Conservation (phyloP, 37 sponge, comb jelly and placozoan genomes). For the Diacarnus erythraeanus region DNA sequence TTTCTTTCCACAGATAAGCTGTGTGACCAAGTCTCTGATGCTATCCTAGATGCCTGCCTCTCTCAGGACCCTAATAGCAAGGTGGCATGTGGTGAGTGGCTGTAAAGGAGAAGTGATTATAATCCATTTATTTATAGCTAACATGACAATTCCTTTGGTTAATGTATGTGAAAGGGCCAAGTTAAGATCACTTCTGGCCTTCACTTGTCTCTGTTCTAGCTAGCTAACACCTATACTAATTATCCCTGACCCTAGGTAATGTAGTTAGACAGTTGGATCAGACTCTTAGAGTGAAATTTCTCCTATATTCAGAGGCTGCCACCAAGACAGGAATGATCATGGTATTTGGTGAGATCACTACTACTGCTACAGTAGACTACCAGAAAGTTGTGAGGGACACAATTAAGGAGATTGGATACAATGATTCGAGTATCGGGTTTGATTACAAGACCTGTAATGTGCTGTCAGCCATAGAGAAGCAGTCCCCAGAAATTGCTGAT, state of each 20-base stretch:
- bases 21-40: neutral
- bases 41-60: neutral
- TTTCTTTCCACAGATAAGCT: neutral
- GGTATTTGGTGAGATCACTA: neutral
- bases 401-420: neutral
- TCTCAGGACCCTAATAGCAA: neutral
- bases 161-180: too few relatives aligned
- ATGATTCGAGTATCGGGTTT: neutral
- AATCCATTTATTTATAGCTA: too few relatives aligned
- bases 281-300: too few relatives aligned
- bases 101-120: too few relatives aligned
- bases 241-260: too few relatives aligned
- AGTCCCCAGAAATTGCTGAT: constrained; percentile 90
- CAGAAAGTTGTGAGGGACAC: neutral
- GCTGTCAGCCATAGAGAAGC: constrained; percentile 34
- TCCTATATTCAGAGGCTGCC: neutral
- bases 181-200: too few relatives aligned
- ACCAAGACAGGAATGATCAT: neutral
- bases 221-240: too few relatives aligned
- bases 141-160: too few relatives aligned
- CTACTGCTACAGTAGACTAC: neutral
- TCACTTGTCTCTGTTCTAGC: too few relatives aligned
- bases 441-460: neutral
- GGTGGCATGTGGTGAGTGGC: constrained; percentile 14
- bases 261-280: too few relatives aligned